Evolutionary conservation across 2,888 invertebrate species (phyloP).

Genomic region (Gastracanthus pulcherrimus): DNA sequence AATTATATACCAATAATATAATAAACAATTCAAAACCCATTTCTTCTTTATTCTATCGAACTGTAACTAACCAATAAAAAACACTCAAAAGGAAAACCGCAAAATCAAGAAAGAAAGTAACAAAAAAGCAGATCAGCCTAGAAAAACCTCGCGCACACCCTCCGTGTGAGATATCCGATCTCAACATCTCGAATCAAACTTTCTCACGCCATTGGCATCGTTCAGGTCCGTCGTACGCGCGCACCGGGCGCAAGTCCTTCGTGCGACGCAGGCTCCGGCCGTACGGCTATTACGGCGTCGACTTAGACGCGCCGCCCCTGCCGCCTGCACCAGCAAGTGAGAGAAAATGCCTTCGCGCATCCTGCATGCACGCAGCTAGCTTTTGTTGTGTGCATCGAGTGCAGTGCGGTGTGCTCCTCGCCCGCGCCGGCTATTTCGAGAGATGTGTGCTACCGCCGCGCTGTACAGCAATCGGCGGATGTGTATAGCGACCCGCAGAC

Average conservation of each 20-base stretch:
- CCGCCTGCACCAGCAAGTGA: constrained; percentile 19
- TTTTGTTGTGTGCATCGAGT: constrained; percentile 12
- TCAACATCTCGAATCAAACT: background rate
- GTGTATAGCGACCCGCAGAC: background rate
- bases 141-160: too few relatives aligned
- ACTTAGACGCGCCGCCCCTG: constrained; percentile 12
- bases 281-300: constrained; percentile 40
- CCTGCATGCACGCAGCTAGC: background rate
- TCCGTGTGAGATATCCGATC: too few relatives aligned
- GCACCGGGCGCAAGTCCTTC: constrained; percentile 57
- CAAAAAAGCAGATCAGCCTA: too few relatives aligned
- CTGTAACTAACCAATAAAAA: too few relatives aligned
- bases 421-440: constrained; percentile 38
- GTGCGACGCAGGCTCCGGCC: constrained; percentile 55
- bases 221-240: constrained; percentile 55
- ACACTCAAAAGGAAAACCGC: too few relatives aligned
- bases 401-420: too few relatives aligned
- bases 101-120: too few relatives aligned
- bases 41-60: too few relatives aligned
- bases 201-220: constrained; percentile 21
- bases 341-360: background rate
- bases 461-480: background rate
- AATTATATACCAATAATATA: too few relatives aligned
- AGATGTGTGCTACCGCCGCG: background rate
- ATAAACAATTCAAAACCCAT: too few relatives aligned